Conservation (phyloP, 2,888 invertebrate species). For the Hecatera dysodea region DNA sequence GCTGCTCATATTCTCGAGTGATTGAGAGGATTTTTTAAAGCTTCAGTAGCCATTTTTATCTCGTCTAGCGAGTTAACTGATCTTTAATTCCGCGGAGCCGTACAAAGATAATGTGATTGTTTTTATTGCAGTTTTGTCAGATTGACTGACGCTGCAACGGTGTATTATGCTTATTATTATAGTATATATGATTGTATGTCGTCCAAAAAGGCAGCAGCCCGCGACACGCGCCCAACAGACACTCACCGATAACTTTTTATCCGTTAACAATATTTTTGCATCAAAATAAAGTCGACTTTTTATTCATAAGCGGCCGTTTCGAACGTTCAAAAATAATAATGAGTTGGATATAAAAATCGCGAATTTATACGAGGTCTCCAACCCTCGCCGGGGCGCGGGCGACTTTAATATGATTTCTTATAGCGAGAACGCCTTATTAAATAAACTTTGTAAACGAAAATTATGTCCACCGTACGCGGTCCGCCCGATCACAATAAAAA, state of each 20-base stretch:
- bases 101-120: conserved; percentile 65
- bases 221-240: conserved; percentile 67
- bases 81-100: conserved; percentile 61
- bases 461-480: conserved; percentile 82
- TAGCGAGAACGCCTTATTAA: conserved; percentile 86
- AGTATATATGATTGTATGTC: conserved; percentile 70
- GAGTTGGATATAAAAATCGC: conserved; percentile 88
- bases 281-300: conserved; percentile 86
- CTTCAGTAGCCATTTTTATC: conserved; percentile 68
- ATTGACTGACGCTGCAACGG: conserved; percentile 61
- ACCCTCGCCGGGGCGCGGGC: conserved; percentile 70
- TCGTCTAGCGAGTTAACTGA: conserved; percentile 61
- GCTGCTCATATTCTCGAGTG: conserved; percentile 65
- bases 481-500: conserved; percentile 87
- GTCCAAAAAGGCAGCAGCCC: conserved; percentile 65
- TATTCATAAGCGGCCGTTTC: conserved; percentile 86
- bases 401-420: conserved; percentile 87
- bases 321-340: conserved; percentile 87
- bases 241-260: conserved; percentile 76
- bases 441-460: conserved; percentile 89
- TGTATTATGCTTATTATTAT: conserved; percentile 73
- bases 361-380: conserved; percentile 84
- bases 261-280: conserved; percentile 86
- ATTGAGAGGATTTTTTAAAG: conserved; percentile 69
- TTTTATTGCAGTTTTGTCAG: conserved; percentile 66